Percentiles rank a stretch among this genome's conserved stretches.
phyloP scores from a whole-genome alignment of 2,113 vertebrate genomes.

The Egretta garzetta region DNA sequence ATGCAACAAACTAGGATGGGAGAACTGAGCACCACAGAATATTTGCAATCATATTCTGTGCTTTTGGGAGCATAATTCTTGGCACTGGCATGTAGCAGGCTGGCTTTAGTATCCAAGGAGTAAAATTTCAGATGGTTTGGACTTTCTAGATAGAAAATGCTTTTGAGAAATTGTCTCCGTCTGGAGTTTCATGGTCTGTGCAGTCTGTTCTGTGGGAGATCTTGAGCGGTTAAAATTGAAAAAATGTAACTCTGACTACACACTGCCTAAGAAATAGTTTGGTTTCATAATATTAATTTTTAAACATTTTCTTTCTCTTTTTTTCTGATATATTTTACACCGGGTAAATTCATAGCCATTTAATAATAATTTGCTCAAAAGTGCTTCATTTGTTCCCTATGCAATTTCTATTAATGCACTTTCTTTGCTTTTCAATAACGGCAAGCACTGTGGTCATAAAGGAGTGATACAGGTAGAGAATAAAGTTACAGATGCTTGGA shows the following conservation, averaged over 20 bases:
- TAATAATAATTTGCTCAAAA: slow-evolving; percentile 78
- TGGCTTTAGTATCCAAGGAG: background rate
- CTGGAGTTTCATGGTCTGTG: background rate
- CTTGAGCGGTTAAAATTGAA: slow-evolving; percentile 72
- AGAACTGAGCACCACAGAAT: background rate
- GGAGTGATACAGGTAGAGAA: slow-evolving; percentile 80
- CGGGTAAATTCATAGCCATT: slow-evolving; percentile 72
- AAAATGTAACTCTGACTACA: slow-evolving; percentile 78
- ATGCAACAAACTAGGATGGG: background rate
- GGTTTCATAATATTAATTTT: background rate
- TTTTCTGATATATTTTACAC: slow-evolving; percentile 76
- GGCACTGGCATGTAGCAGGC: fast-evolving
- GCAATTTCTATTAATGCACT: slow-evolving; percentile 57
- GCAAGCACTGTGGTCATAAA: slow-evolving; percentile 71
- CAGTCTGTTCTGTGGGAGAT: background rate
- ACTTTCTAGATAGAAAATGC: background rate
- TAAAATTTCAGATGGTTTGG: background rate
- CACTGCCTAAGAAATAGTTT: background rate
- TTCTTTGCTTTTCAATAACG: slow-evolving; percentile 71
- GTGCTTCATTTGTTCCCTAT: slow-evolving; percentile 38
- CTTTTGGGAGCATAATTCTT: background rate
- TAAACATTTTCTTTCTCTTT: background rate
- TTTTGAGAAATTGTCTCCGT: background rate
- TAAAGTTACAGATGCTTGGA: slow-evolving; percentile 74
- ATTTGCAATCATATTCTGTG: background rate